These are phyloP conservation scores for Darevskia mixta DNA, from an alignment of 2,797 vertebrate species.

Conservation along the genomic window DNA sequence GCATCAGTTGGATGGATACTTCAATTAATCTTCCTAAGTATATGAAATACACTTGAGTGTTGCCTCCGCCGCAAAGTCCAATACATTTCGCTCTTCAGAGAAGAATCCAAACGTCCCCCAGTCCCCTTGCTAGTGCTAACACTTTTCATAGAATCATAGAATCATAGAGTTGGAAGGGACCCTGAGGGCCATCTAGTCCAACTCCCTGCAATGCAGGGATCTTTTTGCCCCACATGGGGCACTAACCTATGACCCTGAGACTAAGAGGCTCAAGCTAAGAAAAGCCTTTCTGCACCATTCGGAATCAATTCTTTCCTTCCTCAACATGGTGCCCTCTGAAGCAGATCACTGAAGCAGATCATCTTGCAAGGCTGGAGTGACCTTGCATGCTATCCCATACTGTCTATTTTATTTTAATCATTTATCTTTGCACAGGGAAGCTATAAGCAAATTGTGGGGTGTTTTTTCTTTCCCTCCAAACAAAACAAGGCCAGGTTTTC, in stretches of 20 bases:
- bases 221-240: too few relatives aligned
- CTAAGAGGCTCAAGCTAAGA: too few relatives aligned
- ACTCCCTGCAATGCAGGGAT: too few relatives aligned
- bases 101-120: background rate
- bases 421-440: slow-evolving; percentile 7
- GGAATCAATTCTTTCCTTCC: background rate
- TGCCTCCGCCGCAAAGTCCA: background rate
- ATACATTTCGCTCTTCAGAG: background rate
- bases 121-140: background rate
- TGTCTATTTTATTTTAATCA: background rate
- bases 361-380: background rate
- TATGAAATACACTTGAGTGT: background rate
- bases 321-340: background rate
- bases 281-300: background rate
- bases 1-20: background rate
- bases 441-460: background rate
- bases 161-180: too few relatives aligned
- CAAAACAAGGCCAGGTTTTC: background rate
- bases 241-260: too few relatives aligned
- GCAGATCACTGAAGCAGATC: background rate
- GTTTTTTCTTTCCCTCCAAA: background rate
- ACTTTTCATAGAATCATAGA: background rate
- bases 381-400: background rate
- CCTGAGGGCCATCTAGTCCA: too few relatives aligned
- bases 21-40: background rate